Evolutionary conservation across 2,888 invertebrate species (phyloP).

Genomic region (Sphecodes monilicornis): DNA sequence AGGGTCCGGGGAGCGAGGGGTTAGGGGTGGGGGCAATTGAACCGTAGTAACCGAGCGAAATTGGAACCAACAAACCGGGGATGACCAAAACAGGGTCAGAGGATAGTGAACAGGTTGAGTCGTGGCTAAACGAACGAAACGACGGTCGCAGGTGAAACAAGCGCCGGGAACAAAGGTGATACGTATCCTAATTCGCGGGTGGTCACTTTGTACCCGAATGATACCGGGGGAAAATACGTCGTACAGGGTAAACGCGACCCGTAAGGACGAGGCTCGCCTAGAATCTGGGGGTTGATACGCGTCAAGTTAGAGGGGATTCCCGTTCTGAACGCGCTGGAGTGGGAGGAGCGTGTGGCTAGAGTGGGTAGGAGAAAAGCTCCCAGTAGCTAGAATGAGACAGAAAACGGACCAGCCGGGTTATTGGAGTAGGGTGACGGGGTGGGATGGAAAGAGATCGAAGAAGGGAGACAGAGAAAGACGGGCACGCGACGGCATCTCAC

Average conservation of each 20-base stretch:
- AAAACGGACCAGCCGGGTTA: conserved; percentile 51
- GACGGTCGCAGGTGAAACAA: background rate
- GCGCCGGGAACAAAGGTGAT: background rate
- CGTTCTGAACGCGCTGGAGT: conserved; percentile 17
- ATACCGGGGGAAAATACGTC: background rate
- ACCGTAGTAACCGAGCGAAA: background rate
- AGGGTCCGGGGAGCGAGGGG: too few relatives aligned
- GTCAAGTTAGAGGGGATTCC: conserved; percentile 15
- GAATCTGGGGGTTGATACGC: conserved; percentile 51
- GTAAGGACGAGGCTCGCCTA: conserved; percentile 35
- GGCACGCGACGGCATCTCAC: conserved; percentile 77
- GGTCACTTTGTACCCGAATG: background rate
- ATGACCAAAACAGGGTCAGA: background rate
- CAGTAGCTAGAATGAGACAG: conserved; percentile 22
- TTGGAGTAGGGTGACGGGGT: conserved; percentile 49
- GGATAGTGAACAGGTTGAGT: background rate
- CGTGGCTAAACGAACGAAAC: background rate
- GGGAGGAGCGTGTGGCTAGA: conserved; percentile 39
- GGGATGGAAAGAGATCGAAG: conserved; percentile 38
- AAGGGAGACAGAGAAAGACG: conserved; percentile 57
- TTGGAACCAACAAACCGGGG: background rate
- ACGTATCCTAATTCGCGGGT: background rate
- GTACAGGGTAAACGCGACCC: conserved; percentile 5
- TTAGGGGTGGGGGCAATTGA: background rate
- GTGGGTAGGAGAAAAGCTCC: conserved; percentile 19